Base-by-base conservation (phyloP, 2,888 invertebrate genomes). In the Gymnosoma rotundatum region DNA sequence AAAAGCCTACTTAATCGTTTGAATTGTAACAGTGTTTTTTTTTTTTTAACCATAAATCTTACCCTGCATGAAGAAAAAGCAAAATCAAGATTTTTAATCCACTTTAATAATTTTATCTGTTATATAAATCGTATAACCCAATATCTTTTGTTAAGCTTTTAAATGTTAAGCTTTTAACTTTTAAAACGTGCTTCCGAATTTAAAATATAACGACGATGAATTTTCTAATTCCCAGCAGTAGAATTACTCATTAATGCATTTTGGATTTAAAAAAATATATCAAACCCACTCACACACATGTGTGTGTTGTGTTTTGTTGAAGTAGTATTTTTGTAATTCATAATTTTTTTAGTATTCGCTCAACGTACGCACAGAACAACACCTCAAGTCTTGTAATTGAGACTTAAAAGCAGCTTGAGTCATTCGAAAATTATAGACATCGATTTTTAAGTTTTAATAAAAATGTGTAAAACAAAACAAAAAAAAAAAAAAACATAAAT, bases 101-200 rank as follows among this genome's bases (percentile, higher is more conserved):
- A 80, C 76, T 84, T 73, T 78, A 76, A 61, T 58, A 54, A 56
- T 72, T 75, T 56, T 75, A 83, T 83, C 45, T 64, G 58, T 64
- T 64, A 79, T 72, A 42, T 25, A 38, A 73, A 64, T 61, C n/a
- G n/a, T n/a, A n/a, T n/a, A n/a, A n/a, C 32, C 60, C 61, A 20
- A 69, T 69, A 61, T 61, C 42, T 74, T n/a, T 38, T 66, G 21
- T n/a, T 38, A 21, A 48, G 18, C 18, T 73, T 52, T 21, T 36
- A 75, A 69, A 70, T 67, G 48, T 36, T 70, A 12, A 69, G 66
- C 14, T 73, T 25, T 67, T 25, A 74, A 67, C 45, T 61, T 67
- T 54, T 25, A 63, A 74, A 79, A 83, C 78, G 74, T 64, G 78
- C 83, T 83, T 83, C 83, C 80, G 80, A 76, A 79, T 83, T 83